phyloP scores from a whole-genome alignment of 2,888 invertebrate genomes.

The Melanotus villosus region DNA sequence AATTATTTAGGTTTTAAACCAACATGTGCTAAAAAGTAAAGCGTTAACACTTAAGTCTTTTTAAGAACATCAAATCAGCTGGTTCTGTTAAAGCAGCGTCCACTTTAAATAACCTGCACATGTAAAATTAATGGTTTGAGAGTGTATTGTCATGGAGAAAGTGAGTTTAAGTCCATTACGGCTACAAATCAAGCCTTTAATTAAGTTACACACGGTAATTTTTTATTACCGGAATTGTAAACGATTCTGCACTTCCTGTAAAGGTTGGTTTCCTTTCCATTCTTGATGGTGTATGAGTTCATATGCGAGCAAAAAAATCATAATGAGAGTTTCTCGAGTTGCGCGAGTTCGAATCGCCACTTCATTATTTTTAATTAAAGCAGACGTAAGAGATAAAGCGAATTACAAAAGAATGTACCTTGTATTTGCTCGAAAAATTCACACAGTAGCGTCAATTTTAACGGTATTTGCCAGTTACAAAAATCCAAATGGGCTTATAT shows the following conservation, averaged over 20 bases:
- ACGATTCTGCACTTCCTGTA: constrained; percentile 14
- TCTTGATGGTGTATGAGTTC: not conserved
- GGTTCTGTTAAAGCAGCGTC: not conserved
- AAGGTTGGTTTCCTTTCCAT: constrained; percentile 15
- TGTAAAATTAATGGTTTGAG: constrained; percentile 17
- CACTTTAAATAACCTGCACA: not conserved
- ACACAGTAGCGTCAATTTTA: constrained; percentile 29
- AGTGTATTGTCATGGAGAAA: constrained; percentile 25
- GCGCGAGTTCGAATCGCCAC: not conserved
- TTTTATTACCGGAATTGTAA: constrained; percentile 23
- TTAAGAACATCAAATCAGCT: not conserved
- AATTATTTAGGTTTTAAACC: constrained; percentile 15
- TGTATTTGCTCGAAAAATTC: constrained; percentile 15
- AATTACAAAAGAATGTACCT: constrained; percentile 3
- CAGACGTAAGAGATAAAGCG: constrained; percentile 9
- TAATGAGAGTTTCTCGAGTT: too few relatives aligned
- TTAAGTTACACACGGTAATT: constrained; percentile 15
- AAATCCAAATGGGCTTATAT: constrained; percentile 25
- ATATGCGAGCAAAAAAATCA: too few relatives aligned
- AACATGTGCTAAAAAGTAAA: constrained; percentile 4
- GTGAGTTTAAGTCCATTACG: constrained; percentile 17
- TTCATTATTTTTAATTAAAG: constrained; percentile 5
- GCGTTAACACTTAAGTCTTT: not conserved
- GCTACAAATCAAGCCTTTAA: constrained; percentile 14
- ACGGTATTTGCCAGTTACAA: constrained; percentile 33